Evolutionary conservation across 2,113 vertebrate genomes (phyloP), one percentile per base, ranked within the genome.

Genomic region (Phodopus roborovskii): DNA sequence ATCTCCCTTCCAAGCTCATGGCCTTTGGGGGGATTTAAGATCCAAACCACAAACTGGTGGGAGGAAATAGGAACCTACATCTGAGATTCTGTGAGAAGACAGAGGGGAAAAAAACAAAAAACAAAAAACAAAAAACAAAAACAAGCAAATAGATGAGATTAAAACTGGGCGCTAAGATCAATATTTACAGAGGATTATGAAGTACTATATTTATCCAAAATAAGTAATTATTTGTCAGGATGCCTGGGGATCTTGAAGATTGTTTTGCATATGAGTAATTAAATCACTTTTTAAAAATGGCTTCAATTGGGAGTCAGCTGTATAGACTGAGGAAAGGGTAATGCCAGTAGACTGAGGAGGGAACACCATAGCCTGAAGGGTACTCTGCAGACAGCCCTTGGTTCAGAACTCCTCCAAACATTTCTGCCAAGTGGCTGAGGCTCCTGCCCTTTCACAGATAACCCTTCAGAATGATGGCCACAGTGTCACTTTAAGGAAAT

Each of bases 341-440:
- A 58, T 1, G 4, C 16, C 30, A 13, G 39, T 26, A 13, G 39
- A 58, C 20, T 24, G 20, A 60, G 22, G 9, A 17, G 2, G 12
- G 53, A 42, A 24, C 33, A 78, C 0, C 0, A 1, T 33, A 28
- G 33, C 13, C 48, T 70, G 16, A 64, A 64, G 4, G 28, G 15
- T 4, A 28, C 36, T 90, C 11, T 58, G 24, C 22, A 86, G 88
- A 42, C 39, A 39, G 6, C 28, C 39, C 17, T 12, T 22, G 42
- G 56, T 6, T 64, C 73, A 79, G 62, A 81, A 56, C 2, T 45
- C 45, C 24, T 75, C 30, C 53, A 81, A 5, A 39, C 81, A 39
- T n/a, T 79, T 94, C 50, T 79, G 45, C 36, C n/a, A 48, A 56
- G n/a, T 60, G 58, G 20, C 19, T 83, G 68, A 83, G 17, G 13